A percentile compares a stretch with the other conserved stretches of the same genome.
These are phyloP conservation scores for Tetramorium alpestre DNA, from an alignment of 1,140 invertebrate genomes.

Conservation along the genomic window DNA sequence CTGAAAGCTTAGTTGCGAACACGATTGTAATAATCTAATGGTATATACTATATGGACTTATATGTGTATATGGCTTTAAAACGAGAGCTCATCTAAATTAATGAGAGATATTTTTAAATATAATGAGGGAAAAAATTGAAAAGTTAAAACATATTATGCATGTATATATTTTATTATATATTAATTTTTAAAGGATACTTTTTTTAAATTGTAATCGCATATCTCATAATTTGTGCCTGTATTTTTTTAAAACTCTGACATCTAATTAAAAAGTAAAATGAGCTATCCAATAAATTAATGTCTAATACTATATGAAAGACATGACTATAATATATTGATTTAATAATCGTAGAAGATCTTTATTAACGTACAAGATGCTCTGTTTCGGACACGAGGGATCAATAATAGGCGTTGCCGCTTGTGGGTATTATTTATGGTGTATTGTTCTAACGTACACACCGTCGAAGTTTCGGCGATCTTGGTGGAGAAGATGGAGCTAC, in stretches of 20 bases:
- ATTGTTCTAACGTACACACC: slow-evolving; percentile 10
- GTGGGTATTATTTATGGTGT: not conserved
- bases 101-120: not conserved
- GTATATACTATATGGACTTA: not conserved
- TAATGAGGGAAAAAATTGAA: slow-evolving; percentile 12
- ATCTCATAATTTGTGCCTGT: not conserved
- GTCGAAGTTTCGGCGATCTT: slow-evolving; percentile 11
- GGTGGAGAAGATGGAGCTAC: not conserved
- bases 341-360: not conserved
- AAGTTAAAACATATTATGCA: not conserved
- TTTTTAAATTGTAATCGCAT: not conserved
- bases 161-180: not conserved
- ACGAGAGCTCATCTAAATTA: not conserved
- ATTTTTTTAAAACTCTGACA: not conserved
- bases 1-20: slow-evolving; percentile 3
- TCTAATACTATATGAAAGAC: not conserved
- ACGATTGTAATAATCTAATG: slow-evolving; percentile 5
- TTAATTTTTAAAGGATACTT: not conserved
- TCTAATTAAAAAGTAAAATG: not conserved
- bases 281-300: not conserved
- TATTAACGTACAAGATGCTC: not conserved
- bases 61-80: not conserved
- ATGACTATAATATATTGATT: not conserved
- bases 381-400: not conserved
- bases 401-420: slow-evolving; percentile 26